Evolutionary conservation across 2,113 vertebrate genomes (phyloP), one percentile per base, ranked within the genome.

Genomic region (Mugil cephalus): DNA sequence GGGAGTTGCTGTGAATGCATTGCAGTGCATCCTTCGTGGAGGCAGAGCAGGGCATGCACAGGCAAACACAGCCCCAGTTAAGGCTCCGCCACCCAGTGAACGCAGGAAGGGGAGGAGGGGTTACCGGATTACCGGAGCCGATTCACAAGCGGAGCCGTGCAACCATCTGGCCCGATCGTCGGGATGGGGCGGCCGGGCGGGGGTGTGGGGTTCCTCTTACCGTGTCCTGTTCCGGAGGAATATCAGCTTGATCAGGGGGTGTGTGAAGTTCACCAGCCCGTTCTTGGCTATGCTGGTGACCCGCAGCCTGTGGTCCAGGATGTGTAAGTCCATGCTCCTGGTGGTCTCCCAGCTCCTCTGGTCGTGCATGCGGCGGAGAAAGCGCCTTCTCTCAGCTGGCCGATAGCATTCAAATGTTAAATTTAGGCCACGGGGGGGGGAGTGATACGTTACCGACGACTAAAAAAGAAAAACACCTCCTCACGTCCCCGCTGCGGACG

Each of bases 221-320:
- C 94, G 89, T 66, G 93, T 94, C 58, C 93, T 86, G 88, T 93
- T 92, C 50, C 93, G 89, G 13, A 95, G 91, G 38, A 95, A 95
- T 56, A 95, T 93, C 15, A 95, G 88, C 18, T 95, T 95, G 30
- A 95, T 93, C 19, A 95, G 87, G 0, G 94, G 90, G 73, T 95
- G 93, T 7, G 94, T 95, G 77, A 90, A 95, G 52, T 89, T 55
- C 35, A 91, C 82, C 65, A 95, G 86, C 8, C 93, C 94, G 1
- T 60, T 91, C 79, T 93, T 94, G 85, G 90, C 80, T 70, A 95
- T 94, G 79, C 93, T 93, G 54, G 92, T 94, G 50, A 95, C 94
- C 71, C 92, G 91, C 15, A 95, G 91, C 59, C 90, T 88, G 77
- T 95, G 94, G 67, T 95, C 94, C 69, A 95, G 24, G 40, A 95